Percentiles rank a stretch among this genome's conserved stretches.
Evolutionary conservation across 1,140 invertebrate genomes (phyloP).

Genomic region (Drusus annulatus): DNA sequence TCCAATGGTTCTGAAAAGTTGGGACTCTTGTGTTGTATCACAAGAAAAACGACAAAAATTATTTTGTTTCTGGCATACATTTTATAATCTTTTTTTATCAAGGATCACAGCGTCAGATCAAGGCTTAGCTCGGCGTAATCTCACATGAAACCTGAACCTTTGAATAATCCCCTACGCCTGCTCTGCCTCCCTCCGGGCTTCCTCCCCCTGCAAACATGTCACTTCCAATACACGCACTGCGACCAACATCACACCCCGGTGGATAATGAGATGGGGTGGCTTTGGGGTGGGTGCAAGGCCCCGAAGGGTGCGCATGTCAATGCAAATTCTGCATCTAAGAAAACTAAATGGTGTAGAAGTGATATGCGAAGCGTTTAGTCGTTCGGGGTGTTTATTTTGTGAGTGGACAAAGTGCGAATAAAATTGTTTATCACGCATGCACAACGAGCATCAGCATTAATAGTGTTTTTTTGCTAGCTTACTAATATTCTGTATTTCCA

Average conservation of each 20-base stretch:
- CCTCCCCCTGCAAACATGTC: constrained; percentile 33
- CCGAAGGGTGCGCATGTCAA: constrained; percentile 18
- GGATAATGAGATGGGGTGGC: constrained; percentile 15
- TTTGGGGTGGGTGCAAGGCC: constrained; percentile 3
- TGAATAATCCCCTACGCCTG: neutral
- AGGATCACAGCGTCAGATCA: too few relatives aligned
- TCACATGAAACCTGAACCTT: too few relatives aligned
- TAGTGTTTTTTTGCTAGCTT: too few relatives aligned
- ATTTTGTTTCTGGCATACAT: too few relatives aligned
- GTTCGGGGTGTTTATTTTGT: neutral
- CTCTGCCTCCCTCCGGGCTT: neutral
- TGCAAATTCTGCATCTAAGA: constrained; percentile 41
- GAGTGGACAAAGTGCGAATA: constrained; percentile 7
- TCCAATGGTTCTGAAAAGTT: too few relatives aligned
- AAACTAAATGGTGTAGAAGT: constrained; percentile 40
- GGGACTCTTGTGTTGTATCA: too few relatives aligned
- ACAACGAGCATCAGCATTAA: too few relatives aligned
- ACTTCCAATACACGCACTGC: constrained; percentile 38
- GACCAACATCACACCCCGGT: constrained; percentile 36
- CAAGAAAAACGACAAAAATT: too few relatives aligned
- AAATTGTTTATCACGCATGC: too few relatives aligned
- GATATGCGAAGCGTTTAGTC: neutral
- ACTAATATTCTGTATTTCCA: too few relatives aligned
- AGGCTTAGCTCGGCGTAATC: neutral
- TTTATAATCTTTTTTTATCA: too few relatives aligned